These are phyloP conservation scores for Leuciscus idus DNA, from an alignment of 2,113 vertebrate species.

Conservation along the genomic window DNA sequence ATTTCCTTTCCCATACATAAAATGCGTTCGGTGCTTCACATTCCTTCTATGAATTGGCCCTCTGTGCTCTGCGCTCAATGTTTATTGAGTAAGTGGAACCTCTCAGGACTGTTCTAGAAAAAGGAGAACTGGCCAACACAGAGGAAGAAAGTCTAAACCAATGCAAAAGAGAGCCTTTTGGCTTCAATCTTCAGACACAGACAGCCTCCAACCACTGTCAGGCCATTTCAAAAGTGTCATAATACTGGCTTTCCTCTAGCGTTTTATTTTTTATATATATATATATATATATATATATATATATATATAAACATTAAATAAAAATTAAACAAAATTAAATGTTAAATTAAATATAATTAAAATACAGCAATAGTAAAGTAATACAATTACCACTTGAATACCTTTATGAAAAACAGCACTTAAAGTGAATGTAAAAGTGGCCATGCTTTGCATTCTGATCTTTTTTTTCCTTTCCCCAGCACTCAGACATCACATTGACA, in stretches of 20 bases:
- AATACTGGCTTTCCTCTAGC: not conserved
- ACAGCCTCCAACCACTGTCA: not conserved
- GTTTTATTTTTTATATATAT: not conserved
- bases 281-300: not conserved
- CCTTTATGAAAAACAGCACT: not conserved
- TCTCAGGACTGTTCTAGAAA: constrained; percentile 13
- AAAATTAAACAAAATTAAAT: no score
- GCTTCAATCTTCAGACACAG: not conserved
- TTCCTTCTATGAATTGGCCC: constrained; percentile 29
- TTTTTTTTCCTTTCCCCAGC: not conserved
- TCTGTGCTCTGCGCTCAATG: constrained; percentile 18
- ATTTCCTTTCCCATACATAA: not conserved
- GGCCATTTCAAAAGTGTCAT: not conserved
- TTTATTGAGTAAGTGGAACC: constrained; percentile 39
- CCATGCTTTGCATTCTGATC: not conserved
- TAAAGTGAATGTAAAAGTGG: not conserved
- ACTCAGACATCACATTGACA: constrained; percentile 18
- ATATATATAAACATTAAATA: not conserved
- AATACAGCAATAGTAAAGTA: not conserved
- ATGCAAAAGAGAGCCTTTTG: not conserved
- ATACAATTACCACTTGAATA: not conserved
- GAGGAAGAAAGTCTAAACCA: constrained; percentile 7
- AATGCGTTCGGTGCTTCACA: not conserved
- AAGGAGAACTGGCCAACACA: not conserved
- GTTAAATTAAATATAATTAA: not conserved